These are phyloP conservation scores for Calcarius lapponicus DNA, from an alignment of 2,797 vertebrate genomes.

Conservation along the genomic window DNA sequence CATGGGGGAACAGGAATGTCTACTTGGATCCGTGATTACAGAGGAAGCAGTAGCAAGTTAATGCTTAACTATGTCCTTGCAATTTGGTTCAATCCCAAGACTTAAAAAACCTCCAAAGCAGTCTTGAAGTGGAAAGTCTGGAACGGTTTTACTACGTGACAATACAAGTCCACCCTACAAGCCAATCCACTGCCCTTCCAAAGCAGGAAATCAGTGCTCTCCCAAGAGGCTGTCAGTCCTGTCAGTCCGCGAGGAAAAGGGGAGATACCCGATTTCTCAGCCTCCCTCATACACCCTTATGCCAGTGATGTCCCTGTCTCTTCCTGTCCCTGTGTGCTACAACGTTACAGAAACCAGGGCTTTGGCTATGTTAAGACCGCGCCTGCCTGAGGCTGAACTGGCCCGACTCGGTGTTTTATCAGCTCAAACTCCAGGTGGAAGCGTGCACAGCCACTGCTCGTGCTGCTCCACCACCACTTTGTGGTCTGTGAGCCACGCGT, in stretches of 20 bases:
- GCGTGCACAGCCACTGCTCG: background rate
- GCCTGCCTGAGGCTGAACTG: background rate
- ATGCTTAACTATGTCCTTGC: background rate
- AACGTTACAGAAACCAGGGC: background rate
- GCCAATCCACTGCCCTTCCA: background rate
- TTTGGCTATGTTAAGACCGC: background rate
- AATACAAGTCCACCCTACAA: background rate
- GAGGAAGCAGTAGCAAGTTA: background rate
- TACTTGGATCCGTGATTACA: background rate
- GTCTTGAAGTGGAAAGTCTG: background rate
- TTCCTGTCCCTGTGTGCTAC: too few relatives aligned
- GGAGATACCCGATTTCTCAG: background rate
- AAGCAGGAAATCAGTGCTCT: background rate
- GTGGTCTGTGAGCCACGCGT: accelerated
- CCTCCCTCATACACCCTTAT: accelerated
- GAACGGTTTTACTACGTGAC: background rate
- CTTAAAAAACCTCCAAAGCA: background rate
- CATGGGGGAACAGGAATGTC: background rate
- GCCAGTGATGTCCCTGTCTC: background rate
- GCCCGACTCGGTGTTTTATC: background rate
- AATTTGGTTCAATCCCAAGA: background rate
- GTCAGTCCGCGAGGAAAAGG: background rate
- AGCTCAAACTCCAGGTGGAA: background rate
- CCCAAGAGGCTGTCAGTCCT: background rate
- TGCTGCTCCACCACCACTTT: background rate